phyloP scores from a whole-genome alignment of 2,888 invertebrate genomes.

The Drosophila meridionalis region DNA sequence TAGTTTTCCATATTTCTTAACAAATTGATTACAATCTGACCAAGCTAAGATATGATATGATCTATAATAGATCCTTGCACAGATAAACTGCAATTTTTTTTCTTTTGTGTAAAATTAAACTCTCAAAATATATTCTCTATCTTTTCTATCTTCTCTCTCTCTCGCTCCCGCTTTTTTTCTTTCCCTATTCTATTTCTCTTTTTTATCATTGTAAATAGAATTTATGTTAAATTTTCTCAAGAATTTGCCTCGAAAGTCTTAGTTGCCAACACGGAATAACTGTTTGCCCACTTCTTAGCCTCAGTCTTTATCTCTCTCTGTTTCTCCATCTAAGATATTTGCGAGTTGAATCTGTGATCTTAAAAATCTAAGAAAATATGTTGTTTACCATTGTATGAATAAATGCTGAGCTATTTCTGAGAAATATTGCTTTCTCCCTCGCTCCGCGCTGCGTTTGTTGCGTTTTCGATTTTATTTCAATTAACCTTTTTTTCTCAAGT shows the following conservation, averaged over 20 bases:
- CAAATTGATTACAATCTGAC: not conserved
- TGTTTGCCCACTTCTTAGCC: not conserved
- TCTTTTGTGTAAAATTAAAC: not conserved
- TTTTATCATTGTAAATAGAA: not conserved
- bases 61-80: not conserved
- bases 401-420: constrained; percentile 1
- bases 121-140: not conserved
- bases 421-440: not conserved
- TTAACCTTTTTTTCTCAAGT: constrained; percentile 23
- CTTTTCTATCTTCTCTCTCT: not conserved
- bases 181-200: not conserved
- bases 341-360: not conserved
- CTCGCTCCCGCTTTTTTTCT: not conserved
- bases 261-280: not conserved
- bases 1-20: not conserved
- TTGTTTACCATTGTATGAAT: constrained; percentile 2
- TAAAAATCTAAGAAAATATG: constrained; percentile 5
- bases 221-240: not conserved
- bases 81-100: not conserved
- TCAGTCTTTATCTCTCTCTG: not conserved
- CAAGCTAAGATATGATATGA: not conserved
- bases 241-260: not conserved
- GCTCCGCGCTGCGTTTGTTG: not conserved
- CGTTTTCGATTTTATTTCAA: constrained; percentile 47
- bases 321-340: not conserved